A percentile compares a stretch with the other conserved stretches of the same genome.
phyloP scores from a whole-genome alignment of 2,797 vertebrate species.

The Ambastaia sidthimunki region DNA sequence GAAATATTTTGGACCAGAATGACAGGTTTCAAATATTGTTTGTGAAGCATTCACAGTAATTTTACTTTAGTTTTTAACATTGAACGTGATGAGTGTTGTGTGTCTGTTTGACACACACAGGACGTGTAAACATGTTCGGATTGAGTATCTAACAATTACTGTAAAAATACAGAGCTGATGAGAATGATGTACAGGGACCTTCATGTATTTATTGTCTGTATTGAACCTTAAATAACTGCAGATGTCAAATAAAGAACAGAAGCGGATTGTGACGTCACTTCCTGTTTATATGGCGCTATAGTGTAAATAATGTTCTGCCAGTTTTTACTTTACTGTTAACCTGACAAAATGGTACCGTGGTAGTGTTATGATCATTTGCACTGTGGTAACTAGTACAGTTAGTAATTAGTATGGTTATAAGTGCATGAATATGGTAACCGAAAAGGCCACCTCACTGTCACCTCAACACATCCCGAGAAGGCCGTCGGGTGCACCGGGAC shows the following conservation, averaged over 20 bases:
- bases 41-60: not conserved
- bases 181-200: constrained; percentile 45
- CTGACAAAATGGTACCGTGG: no score
- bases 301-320: not conserved
- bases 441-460: no score
- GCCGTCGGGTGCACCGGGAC: no score
- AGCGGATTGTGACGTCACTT: constrained; percentile 4
- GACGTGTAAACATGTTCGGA: constrained; percentile 37
- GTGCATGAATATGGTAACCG: no score
- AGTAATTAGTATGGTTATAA: not conserved
- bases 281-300: constrained; percentile 34
- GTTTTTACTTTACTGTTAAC: no score
- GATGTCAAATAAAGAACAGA: constrained; percentile 52
- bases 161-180: constrained; percentile 29
- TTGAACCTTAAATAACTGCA: constrained; percentile 47
- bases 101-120: no score
- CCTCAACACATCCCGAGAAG: no score
- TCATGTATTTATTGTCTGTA: constrained; percentile 56
- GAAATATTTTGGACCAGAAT: constrained; percentile 61
- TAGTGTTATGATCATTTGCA: not conserved
- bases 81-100: no score
- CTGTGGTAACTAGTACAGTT: not conserved
- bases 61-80: not conserved
- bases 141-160: constrained; percentile 33
- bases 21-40: not conserved